Percentiles rank a stretch among this genome's conserved stretches.
phyloP scores from a whole-genome alignment of 2,113 vertebrate species.

The Brachyhypopomus gauderio region DNA sequence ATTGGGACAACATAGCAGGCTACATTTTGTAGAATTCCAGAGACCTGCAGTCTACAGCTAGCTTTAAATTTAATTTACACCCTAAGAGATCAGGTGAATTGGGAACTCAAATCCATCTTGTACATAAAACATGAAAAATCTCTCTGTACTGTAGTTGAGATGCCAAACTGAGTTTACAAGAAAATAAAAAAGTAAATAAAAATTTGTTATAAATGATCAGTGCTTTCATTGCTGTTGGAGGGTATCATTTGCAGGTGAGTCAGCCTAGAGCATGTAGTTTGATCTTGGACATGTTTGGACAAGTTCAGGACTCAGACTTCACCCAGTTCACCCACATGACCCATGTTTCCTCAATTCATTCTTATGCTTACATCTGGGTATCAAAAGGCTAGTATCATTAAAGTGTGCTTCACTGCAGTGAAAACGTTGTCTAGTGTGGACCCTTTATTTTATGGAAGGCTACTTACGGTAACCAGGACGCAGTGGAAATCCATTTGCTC shows the following conservation, averaged over 20 bases:
- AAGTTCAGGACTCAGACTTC: neutral
- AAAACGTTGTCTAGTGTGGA: neutral
- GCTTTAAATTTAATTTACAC: too few relatives aligned
- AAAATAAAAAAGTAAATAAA: neutral
- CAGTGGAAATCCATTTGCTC: slow-evolving; percentile 92
- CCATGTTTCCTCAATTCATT: neutral
- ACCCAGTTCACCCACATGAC: neutral
- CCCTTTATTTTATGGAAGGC: too few relatives aligned
- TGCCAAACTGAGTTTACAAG: too few relatives aligned
- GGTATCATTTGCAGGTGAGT: slow-evolving; percentile 21
- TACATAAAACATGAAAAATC: too few relatives aligned
- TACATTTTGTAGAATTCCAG: too few relatives aligned
- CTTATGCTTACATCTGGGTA: neutral
- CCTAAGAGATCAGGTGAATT: too few relatives aligned
- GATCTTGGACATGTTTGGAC: slow-evolving; percentile 34
- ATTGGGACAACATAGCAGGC: neutral
- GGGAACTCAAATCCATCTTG: too few relatives aligned
- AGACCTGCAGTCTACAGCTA: too few relatives aligned
- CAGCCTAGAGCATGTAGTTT: neutral
- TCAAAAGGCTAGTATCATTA: neutral
- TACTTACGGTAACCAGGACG: slow-evolving; percentile 88
- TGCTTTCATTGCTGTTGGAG: neutral
- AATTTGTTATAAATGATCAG: neutral
- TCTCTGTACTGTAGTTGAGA: too few relatives aligned
- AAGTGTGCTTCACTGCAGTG: neutral